Evolutionary conservation across 2,888 invertebrate species (phyloP).

Genomic region (Hesperia comma): DNA sequence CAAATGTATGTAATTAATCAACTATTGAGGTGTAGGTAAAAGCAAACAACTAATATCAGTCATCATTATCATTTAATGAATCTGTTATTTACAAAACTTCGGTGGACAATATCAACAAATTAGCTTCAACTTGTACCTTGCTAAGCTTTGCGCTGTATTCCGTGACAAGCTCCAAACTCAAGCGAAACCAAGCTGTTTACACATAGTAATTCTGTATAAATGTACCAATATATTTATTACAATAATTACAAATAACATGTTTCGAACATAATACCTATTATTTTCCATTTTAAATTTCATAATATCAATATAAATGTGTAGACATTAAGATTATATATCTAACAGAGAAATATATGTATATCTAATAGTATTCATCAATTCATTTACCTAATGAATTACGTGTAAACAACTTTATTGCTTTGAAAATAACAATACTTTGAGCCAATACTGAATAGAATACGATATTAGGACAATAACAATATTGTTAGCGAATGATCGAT

Average conservation of each 20-base stretch:
- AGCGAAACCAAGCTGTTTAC: conserved; percentile 44
- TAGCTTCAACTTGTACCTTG: conserved; percentile 46
- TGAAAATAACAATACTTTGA: conserved; percentile 69
- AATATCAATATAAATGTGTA: conserved; percentile 3
- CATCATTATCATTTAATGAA: conserved; percentile 79
- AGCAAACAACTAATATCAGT: conserved; percentile 55
- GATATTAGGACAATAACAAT: conserved; percentile 39
- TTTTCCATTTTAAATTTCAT: background rate
- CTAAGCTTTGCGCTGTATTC: conserved; percentile 43
- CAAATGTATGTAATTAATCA: too few relatives aligned
- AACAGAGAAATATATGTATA: conserved; percentile 5
- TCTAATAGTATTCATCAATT: background rate
- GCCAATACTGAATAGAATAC: conserved; percentile 73
- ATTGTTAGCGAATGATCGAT: conserved; percentile 4
- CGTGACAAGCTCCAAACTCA: conserved; percentile 42
- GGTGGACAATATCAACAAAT: conserved; percentile 75
- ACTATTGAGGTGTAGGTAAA: background rate
- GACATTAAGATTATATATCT: background rate
- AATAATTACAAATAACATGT: conserved; percentile 4
- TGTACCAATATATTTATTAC: conserved; percentile 25
- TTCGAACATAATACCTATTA: background rate
- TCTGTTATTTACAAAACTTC: conserved; percentile 79
- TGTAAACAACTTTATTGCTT: conserved; percentile 44
- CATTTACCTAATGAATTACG: conserved; percentile 10
- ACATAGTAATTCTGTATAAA: conserved; percentile 33